These are phyloP conservation scores for Apotomis capreana DNA, from an alignment of 2,888 invertebrate species.

Conservation along the genomic window DNA sequence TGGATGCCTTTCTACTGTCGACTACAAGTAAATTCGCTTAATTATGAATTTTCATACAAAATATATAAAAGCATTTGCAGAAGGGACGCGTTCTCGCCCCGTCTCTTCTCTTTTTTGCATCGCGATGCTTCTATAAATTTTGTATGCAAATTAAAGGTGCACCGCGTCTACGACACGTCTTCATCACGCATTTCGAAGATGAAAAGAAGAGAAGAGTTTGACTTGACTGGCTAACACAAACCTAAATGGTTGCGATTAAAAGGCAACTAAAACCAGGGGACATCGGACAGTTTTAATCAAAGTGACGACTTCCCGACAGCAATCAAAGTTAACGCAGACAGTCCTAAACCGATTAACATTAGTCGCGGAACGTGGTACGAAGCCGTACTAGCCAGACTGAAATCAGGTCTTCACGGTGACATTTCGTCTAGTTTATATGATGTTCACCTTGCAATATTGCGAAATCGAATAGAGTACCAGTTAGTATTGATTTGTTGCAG, in stretches of 20 bases:
- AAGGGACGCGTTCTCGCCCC: no score
- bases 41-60: no score
- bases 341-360: slow-evolving; percentile 33
- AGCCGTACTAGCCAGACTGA: slow-evolving; percentile 33
- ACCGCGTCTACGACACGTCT: no score
- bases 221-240: no score
- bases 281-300: slow-evolving; percentile 15
- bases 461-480: not conserved
- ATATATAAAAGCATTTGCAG: no score
- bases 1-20: no score
- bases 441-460: slow-evolving; percentile 18
- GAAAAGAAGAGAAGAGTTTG: not conserved
- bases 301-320: not conserved
- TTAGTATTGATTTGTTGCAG: slow-evolving; percentile 17
- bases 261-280: not conserved
- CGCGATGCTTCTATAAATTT: no score
- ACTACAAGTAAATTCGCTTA: no score
- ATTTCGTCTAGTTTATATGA: slow-evolving; percentile 23
- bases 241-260: not conserved
- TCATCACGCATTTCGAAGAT: no score
- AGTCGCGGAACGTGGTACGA: slow-evolving; percentile 17
- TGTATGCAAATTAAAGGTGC: no score
- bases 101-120: no score
- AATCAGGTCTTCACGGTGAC: slow-evolving; percentile 29
- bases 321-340: slow-evolving; percentile 17